These are phyloP conservation scores for Eristalis intricaria DNA, from an alignment of 2,888 invertebrate species.

Conservation along the genomic window DNA sequence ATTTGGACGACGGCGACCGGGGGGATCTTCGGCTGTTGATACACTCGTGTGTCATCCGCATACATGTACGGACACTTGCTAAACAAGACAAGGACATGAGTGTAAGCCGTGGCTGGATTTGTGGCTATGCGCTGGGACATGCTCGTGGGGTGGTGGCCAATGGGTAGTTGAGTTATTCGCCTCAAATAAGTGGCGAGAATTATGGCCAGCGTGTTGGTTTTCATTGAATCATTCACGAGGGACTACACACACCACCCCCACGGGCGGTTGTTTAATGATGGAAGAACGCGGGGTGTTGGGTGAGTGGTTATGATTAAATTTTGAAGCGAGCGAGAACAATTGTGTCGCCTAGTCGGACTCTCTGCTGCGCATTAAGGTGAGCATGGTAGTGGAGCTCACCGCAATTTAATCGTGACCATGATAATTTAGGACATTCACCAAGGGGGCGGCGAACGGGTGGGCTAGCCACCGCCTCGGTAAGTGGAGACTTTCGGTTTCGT, in stretches of 20 bases:
- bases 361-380: constrained; percentile 30
- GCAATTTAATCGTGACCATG: constrained; percentile 36
- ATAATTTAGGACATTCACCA: constrained; percentile 6
- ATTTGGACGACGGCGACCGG: constrained; percentile 13
- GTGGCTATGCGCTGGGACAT: background rate
- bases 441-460: background rate
- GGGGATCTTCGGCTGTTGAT: constrained; percentile 8
- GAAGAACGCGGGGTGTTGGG: background rate
- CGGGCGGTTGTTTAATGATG: no score
- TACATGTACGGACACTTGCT: constrained; percentile 60
- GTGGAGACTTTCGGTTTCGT: background rate
- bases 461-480: background rate
- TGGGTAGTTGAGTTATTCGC: constrained; percentile 10
- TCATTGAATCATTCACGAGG: constrained; percentile 65
- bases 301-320: constrained; percentile 54
- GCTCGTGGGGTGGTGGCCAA: background rate
- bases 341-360: background rate
- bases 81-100: constrained; percentile 58
- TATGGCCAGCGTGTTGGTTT: constrained; percentile 69
- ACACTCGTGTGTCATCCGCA: constrained; percentile 50
- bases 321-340: constrained; percentile 11
- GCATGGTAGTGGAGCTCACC: constrained; percentile 20
- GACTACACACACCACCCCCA: constrained; percentile 19
- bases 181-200: constrained; percentile 54
- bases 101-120: constrained; percentile 7